Percentiles rank a stretch among this genome's conserved stretches.
These are phyloP conservation scores for Silurus aristotelis DNA, from an alignment of 2,797 vertebrate genomes.

Conservation along the genomic window DNA sequence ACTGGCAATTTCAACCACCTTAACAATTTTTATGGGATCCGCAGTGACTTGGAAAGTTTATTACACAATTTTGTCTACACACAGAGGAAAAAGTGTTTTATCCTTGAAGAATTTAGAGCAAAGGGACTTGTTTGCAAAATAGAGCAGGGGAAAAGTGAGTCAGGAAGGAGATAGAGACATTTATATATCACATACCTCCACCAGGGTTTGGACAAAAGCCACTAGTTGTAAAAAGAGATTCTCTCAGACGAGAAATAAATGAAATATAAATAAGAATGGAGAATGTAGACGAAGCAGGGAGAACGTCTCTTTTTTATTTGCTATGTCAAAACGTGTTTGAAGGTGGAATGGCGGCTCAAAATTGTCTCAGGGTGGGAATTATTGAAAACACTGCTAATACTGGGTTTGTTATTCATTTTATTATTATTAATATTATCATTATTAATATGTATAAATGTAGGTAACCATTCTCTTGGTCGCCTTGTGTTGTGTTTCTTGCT, in stretches of 20 bases:
- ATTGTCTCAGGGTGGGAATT: not conserved
- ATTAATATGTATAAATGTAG: no score
- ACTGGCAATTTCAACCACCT: conserved; percentile 8
- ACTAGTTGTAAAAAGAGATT: conserved; percentile 3
- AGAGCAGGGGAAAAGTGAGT: not conserved
- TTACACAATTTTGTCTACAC: not conserved
- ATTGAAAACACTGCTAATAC: not conserved
- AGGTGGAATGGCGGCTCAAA: not conserved
- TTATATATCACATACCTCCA: not conserved
- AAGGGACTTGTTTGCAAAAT: not conserved
- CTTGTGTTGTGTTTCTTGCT: no score
- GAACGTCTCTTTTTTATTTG: not conserved
- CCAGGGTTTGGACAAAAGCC: not conserved
- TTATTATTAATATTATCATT: no score
- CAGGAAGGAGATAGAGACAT: not conserved
- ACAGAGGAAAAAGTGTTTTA: not conserved
- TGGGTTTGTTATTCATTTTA: no score
- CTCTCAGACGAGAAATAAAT: conserved; percentile 5
- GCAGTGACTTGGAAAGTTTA: not conserved
- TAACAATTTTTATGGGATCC: not conserved
- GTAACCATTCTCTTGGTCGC: no score
- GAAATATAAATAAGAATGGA: not conserved
- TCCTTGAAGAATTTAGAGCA: not conserved
- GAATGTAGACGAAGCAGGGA: not conserved
- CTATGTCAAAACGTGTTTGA: not conserved